These are phyloP conservation scores for Trichacis sp. DNA, from an alignment of 2,888 invertebrate species.

Conservation along the genomic window DNA sequence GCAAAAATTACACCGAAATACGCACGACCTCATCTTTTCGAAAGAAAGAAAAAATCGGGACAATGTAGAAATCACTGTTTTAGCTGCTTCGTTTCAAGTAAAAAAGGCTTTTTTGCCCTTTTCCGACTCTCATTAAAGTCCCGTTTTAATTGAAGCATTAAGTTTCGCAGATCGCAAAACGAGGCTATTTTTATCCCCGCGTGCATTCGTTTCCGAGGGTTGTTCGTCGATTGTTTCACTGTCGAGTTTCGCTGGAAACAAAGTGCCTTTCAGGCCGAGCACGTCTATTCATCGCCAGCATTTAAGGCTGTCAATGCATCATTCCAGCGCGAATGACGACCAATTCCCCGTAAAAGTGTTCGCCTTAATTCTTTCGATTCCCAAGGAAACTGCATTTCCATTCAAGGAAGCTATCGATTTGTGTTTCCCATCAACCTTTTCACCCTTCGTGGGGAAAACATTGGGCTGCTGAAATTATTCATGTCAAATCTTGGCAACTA, in stretches of 20 bases:
- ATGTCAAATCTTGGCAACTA: not conserved
- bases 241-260: not conserved
- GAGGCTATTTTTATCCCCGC: slow-evolving; percentile 1
- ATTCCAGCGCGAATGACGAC: not conserved
- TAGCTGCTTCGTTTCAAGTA: not conserved
- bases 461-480: not conserved
- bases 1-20: too few species aligned
- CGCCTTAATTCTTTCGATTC: too few species aligned
- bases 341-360: not conserved
- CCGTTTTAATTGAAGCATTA: not conserved
- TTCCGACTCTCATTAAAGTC: not conserved
- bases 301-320: not conserved
- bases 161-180: not conserved
- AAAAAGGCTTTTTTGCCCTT: not conserved
- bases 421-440: not conserved
- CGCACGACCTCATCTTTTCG: too few species aligned
- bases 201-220: not conserved
- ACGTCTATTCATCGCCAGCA: not conserved
- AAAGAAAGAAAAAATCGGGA: too few species aligned
- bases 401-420: not conserved
- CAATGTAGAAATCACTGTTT: too few species aligned
- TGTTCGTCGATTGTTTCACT: not conserved
- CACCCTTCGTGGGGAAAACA: not conserved
- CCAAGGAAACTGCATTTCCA: not conserved
- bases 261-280: not conserved